A percentile compares a stretch with the other conserved stretches of the same genome.
Conservation (phyloP, 1,140 invertebrate genomes). For the Tribolium madens region DNA sequence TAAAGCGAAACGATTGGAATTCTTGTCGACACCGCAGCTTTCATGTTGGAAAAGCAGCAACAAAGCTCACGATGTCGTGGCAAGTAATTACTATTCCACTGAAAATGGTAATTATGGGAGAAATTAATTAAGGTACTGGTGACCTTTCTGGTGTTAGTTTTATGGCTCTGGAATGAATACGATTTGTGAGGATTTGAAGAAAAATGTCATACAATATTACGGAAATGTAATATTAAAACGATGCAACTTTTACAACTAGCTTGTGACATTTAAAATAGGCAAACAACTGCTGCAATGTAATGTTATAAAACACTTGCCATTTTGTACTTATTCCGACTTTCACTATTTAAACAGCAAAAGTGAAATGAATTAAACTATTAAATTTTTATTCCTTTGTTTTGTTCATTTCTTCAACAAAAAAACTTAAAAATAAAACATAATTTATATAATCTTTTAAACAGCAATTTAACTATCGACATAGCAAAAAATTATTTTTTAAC, state of each 20-base stretch:
- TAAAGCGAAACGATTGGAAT: neutral
- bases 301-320: neutral
- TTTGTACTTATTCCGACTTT: neutral
- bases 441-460: no score
- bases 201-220: neutral
- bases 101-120: constrained; percentile 24
- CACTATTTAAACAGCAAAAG: neutral
- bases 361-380: neutral
- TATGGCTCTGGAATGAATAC: neutral
- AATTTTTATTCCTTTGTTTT: no score
- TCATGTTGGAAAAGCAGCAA: constrained; percentile 10
- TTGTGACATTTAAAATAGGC: neutral
- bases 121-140: constrained; percentile 15
- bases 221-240: neutral
- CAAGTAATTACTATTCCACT: constrained; percentile 4
- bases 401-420: no score
- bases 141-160: constrained; percentile 8
- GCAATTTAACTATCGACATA: no score
- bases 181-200: neutral
- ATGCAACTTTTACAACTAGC: neutral
- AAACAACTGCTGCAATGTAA: neutral
- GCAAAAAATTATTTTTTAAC: no score
- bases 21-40: constrained; percentile 13
- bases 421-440: no score
- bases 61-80: constrained; percentile 12